These are phyloP conservation scores for Nudaria mundana DNA, from an alignment of 2,888 invertebrate genomes.

Conservation along the genomic window DNA sequence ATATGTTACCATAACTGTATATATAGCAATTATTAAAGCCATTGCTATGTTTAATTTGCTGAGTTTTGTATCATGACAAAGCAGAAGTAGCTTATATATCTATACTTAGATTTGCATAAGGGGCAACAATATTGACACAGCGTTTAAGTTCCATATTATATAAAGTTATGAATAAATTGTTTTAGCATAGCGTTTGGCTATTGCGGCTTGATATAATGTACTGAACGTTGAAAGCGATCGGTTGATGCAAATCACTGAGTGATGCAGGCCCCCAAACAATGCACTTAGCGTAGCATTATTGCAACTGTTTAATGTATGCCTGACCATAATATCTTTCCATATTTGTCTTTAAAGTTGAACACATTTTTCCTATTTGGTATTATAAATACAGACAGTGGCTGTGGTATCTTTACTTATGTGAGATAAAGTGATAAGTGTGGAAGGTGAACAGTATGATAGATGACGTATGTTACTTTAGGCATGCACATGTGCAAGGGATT, in stretches of 20 bases:
- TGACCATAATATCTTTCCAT: conserved; percentile 72
- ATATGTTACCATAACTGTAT: conserved; percentile 31
- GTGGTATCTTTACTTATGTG: conserved; percentile 80
- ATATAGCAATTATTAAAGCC: conserved; percentile 20
- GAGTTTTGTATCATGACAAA: conserved; percentile 30
- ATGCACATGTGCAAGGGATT: conserved; percentile 80
- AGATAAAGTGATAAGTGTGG: conserved; percentile 65
- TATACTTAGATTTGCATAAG: conserved; percentile 6
- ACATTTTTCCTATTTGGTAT: conserved; percentile 81
- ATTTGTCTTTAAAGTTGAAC: conserved; percentile 65
- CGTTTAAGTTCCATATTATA: conserved; percentile 14
- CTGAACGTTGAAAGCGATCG: no score
- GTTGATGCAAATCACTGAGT: conserved; percentile 17
- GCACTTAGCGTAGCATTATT: conserved; percentile 68
- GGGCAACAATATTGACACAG: conserved; percentile 17
- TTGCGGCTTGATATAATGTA: conserved; percentile 14
- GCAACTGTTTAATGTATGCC: conserved; percentile 62
- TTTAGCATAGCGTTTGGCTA: conserved; percentile 5
- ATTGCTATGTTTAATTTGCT: conserved; percentile 24
- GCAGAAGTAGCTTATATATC: conserved; percentile 7
- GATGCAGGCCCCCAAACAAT: conserved; percentile 44
- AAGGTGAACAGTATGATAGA: conserved; percentile 57
- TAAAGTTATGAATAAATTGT: conserved; percentile 2
- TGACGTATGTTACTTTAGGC: conserved; percentile 77
- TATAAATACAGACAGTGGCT: conserved; percentile 81